Evolutionary conservation across 2,888 invertebrate genomes (phyloP).

Genomic region (Antitype chi): DNA sequence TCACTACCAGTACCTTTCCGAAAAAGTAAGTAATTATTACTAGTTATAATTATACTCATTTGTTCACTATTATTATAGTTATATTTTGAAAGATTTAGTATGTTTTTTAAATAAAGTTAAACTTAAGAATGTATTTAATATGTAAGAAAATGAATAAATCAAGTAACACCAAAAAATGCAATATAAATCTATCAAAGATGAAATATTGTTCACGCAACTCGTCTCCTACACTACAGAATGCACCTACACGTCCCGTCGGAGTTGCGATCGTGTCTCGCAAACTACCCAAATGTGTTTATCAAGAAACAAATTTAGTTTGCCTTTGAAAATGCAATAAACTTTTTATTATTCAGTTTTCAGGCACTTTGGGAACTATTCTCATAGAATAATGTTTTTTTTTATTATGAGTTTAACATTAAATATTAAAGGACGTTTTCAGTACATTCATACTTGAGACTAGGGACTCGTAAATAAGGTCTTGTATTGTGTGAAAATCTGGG

Average conservation of each 20-base stretch:
- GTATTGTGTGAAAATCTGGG: constrained; percentile 19
- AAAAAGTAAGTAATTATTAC: neutral
- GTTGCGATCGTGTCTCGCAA: constrained; percentile 65
- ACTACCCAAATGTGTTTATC: constrained; percentile 68
- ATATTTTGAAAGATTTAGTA: too few species aligned
- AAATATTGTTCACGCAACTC: neutral
- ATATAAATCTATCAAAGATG: neutral
- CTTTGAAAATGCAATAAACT: constrained; percentile 64
- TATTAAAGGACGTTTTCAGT: constrained; percentile 5
- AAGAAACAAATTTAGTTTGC: constrained; percentile 66
- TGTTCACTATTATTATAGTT: too few species aligned
- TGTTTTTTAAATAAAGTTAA: too few species aligned
- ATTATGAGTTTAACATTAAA: constrained; percentile 4
- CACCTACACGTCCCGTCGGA: constrained; percentile 64
- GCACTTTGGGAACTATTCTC: constrained; percentile 25
- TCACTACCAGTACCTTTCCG: neutral
- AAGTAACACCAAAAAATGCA: accelerated
- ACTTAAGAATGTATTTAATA: too few species aligned
- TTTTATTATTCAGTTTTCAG: constrained; percentile 49
- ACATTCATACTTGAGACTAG: neutral
- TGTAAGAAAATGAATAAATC: too few species aligned
- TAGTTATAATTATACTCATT: neutral
- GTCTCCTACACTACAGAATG: constrained; percentile 57
- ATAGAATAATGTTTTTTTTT: constrained; percentile 24
- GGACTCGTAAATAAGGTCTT: constrained; percentile 4